A percentile compares a stretch with the other conserved stretches of the same genome.
These are phyloP conservation scores for Andricus grossulariae DNA, from an alignment of 1,140 invertebrate genomes.

Conservation along the genomic window DNA sequence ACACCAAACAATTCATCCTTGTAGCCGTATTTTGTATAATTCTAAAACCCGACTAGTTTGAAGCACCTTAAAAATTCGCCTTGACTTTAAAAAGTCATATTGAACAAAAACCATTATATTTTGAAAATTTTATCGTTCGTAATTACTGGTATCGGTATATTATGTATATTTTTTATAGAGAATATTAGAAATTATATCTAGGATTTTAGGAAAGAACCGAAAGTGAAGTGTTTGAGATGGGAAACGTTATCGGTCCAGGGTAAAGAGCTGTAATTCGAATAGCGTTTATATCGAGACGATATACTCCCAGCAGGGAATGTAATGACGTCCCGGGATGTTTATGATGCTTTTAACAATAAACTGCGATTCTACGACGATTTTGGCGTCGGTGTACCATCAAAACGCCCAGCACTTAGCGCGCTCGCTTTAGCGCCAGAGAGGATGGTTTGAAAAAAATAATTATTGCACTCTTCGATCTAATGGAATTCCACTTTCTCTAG, in stretches of 20 bases:
- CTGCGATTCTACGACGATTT: constrained; percentile 47
- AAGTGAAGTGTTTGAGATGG: neutral
- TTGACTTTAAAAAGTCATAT: too few relatives aligned
- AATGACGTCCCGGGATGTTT: constrained; percentile 51
- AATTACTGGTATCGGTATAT: too few relatives aligned
- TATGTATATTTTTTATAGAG: too few relatives aligned
- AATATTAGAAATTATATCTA: neutral
- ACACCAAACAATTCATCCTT: too few relatives aligned
- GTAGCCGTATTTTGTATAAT: too few relatives aligned
- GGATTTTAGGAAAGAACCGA: neutral
- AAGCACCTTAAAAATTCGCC: too few relatives aligned
- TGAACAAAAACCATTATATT: too few relatives aligned
- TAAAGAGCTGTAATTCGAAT: constrained; percentile 43
- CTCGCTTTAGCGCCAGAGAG: neutral
- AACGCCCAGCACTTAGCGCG: constrained; percentile 44
- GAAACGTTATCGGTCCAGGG: constrained; percentile 37
- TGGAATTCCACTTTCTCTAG: neutral
- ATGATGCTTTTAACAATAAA: constrained; percentile 52
- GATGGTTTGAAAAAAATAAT: constrained; percentile 43
- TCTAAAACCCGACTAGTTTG: too few relatives aligned
- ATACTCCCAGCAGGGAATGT: constrained; percentile 45
- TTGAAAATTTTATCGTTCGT: too few relatives aligned
- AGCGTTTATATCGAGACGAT: constrained; percentile 48
- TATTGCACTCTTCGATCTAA: constrained; percentile 27
- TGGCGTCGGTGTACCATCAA: constrained; percentile 34